These are phyloP conservation scores for Pelagia noctiluca DNA, from an alignment of 30 jellyfish, hydroid and myxozoan species.

Conservation along the genomic window DNA sequence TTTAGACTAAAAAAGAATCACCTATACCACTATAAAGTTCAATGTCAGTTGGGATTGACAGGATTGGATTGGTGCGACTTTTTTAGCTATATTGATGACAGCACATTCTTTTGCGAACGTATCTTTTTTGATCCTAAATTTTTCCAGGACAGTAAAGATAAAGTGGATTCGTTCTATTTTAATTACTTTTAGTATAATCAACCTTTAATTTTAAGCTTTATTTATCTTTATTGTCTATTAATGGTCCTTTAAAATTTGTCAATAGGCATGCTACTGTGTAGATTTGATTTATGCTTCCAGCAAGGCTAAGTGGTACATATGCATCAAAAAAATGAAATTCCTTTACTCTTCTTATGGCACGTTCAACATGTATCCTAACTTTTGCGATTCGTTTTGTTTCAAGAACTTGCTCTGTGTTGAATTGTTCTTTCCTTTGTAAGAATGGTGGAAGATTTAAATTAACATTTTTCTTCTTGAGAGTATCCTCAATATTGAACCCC, in stretches of 20 bases:
- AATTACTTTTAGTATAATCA: too few relatives aligned
- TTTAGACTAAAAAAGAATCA: slow-evolving; percentile 30
- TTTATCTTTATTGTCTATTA: too few relatives aligned
- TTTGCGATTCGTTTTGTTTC: slow-evolving; percentile 7
- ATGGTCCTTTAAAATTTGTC: background rate
- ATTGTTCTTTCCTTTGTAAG: slow-evolving; percentile 8
- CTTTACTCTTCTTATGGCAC: slow-evolving; percentile 17
- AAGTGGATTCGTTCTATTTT: slow-evolving; percentile 15
- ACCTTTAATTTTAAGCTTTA: too few relatives aligned
- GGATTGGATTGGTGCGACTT: too few relatives aligned
- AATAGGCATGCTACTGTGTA: background rate
- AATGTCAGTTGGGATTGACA: slow-evolving; percentile 29
- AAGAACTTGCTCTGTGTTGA: background rate
- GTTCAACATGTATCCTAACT: slow-evolving; percentile 16
- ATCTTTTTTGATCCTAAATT: slow-evolving; percentile 17
- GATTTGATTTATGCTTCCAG: background rate
- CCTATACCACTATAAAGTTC: slow-evolving; percentile 18
- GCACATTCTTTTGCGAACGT: slow-evolving; percentile 23
- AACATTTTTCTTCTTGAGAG: background rate
- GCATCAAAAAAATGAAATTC: background rate
- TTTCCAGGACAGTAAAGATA: slow-evolving; percentile 19
- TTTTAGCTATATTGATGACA: slow-evolving; percentile 25
- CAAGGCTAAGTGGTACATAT: background rate
- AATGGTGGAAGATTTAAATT: slow-evolving; percentile 9
- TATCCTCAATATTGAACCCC: slow-evolving; percentile 9